Evolutionary conservation across 2,797 vertebrate species (phyloP), one percentile per base, ranked within the genome.

Genomic region (Lutjanus campechanus): DNA sequence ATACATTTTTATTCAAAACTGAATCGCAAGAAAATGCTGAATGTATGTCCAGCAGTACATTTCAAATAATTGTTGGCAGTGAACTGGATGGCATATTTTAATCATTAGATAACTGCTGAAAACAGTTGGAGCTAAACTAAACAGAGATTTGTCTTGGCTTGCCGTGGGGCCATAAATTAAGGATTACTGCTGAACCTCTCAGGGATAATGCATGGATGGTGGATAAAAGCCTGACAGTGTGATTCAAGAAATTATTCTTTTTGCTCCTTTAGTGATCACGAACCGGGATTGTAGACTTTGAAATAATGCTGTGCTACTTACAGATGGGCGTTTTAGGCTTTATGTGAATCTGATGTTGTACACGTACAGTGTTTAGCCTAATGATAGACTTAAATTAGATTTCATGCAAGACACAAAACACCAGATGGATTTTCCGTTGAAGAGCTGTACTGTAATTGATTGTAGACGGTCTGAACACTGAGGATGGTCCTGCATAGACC

Each of bases 271-370:
- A 55, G 41, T 66, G 9, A 51, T 79, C 89, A 67, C 71, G 58
- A 43, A 29, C 62, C 60, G 61, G 87, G 92, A 95, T 95, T 95
- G 93, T 77, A 80, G 85, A 71, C 77, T 90, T 92, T 81, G 13
- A 91, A 89, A 89, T 93, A 92, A 95, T 81, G 83, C 88, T 83
- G 74, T 82, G 87, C 82, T 91, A 80, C 90, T 93, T 86, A 58
- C 61, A 62, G 85, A 91, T 93, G 85, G 53, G 77, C 85, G 91
- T 74, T 88, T 89, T 90, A 91, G 92, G 66, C 82, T 83, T 62
- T 22, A 87, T 88, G 82, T 88, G 85, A 86, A 86, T 92, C 1
- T 54, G 8, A 53, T 66, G 13, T 44, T 54, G 9, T 16, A 40
- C 17, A 50, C 3, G 11, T 7, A 19, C 22, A 59, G 40, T 19